Evolutionary conservation across 2,888 invertebrate genomes (phyloP), one percentile per base, ranked within the genome.

Genomic region (Ophion ellenae): DNA sequence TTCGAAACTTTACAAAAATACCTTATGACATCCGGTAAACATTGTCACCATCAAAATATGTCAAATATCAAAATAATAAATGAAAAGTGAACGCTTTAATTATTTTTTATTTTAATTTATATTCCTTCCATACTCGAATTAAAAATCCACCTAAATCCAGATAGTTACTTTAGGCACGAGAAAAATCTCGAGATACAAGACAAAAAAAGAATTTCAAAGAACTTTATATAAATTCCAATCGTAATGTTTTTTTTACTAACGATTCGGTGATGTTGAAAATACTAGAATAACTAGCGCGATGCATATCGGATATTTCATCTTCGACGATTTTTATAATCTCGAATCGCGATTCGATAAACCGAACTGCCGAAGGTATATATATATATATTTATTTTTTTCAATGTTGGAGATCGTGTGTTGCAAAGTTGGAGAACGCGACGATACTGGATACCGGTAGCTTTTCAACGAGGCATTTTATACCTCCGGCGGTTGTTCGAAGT

Each of bases 401-500:
- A 74, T 64, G 74, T 28, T 70, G 28, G 10, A 47, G 36, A 80
- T 47, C 10, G 69, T 73, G 66, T 86, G 86, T 83, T 80, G 66
- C 83, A 79, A 70, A 78, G 75, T 24, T 81, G 81, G 77, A 86
- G 90, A 89, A 88, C 87, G 82, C 85, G 86, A 84, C 85, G 87
- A 85, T 85, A 92, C 92, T 92, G 92, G 88, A 88, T 90, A 81
- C 86, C 88, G 81, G 85, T 87, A 87, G 89, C 89, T 90, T 89
- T 82, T 85, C 86, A 88, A 76, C 90, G 88, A 87, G 87, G 83
- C 88, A 89, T 91, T 92, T 92, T 92, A 92, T 92, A 92, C 92
- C 91, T 89, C 70, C 85, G 82, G 69, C 67, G 83, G 76, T 79
- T 83, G 80, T 77, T 36, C 75, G 73, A 85, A 79, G 83, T 81